Conservation (phyloP, 2,797 vertebrate genomes). For the Parauchenoglanis ngamensis region DNA sequence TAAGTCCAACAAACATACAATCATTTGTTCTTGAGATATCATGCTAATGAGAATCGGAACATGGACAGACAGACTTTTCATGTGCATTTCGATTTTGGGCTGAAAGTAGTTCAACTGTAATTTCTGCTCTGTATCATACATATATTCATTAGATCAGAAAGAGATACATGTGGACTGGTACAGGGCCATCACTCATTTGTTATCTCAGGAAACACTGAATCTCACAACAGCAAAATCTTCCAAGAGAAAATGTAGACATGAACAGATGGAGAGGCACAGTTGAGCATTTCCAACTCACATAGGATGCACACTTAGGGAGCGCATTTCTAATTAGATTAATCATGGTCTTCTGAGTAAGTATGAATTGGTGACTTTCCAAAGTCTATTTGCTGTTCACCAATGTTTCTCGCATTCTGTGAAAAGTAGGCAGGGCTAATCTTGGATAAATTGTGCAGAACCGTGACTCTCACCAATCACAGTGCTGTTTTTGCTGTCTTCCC, state of each 20-base stretch:
- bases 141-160: not conserved
- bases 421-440: not conserved
- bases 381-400: not conserved
- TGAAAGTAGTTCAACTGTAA: not conserved
- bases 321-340: not conserved
- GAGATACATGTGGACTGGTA: not conserved
- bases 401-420: not conserved
- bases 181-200: not conserved
- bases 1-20: not conserved
- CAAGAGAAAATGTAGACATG: not conserved
- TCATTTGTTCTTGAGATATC: not conserved
- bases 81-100: not conserved
- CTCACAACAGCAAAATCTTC: not conserved
- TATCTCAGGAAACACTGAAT: not conserved
- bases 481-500: not conserved
- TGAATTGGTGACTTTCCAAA: not conserved
- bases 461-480: not conserved
- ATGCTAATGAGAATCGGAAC: not conserved
- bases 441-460: not conserved
- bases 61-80: not conserved
- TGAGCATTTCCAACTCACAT: not conserved
- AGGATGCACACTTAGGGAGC: not conserved
- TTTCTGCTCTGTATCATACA: not conserved
- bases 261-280: not conserved
- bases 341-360: not conserved